A percentile compares a stretch with the other conserved stretches of the same genome.
Evolutionary conservation across 2,797 vertebrate genomes (phyloP).

Genomic region (Lacerta viridis): DNA sequence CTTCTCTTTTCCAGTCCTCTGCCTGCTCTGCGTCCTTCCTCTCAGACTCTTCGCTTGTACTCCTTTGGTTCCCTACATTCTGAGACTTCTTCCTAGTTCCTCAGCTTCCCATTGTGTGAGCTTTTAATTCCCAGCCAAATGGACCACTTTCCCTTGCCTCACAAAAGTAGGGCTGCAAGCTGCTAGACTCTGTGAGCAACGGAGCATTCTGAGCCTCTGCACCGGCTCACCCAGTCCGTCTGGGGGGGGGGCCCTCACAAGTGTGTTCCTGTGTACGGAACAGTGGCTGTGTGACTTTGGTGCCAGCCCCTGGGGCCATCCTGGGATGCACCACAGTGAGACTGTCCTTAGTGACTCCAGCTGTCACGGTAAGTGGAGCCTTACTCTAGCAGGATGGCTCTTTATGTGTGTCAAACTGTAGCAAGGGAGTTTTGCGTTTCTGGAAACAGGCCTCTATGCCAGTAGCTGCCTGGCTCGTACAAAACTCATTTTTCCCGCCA

Average conservation of each 20-base stretch:
- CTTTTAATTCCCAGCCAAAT: not conserved
- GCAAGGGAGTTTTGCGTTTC: not conserved
- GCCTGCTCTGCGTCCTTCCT: not conserved
- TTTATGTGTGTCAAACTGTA: constrained; percentile 6
- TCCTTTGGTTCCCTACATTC: not conserved
- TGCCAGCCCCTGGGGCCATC: not conserved
- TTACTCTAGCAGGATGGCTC: not conserved
- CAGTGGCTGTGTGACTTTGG: not conserved
- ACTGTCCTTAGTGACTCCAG: not conserved
- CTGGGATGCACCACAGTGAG: not conserved
- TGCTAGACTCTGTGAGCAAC: not conserved
- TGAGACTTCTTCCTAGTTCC: not conserved
- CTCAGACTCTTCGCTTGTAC: not conserved
- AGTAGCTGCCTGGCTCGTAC: not conserved
- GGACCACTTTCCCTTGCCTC: not conserved
- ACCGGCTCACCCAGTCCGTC: not conserved
- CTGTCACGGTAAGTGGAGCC: not conserved
- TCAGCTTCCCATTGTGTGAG: not conserved
- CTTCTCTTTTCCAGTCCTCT: too few species aligned
- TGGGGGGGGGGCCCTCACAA: not conserved
- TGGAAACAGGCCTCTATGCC: not conserved
- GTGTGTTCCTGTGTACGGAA: too few species aligned
- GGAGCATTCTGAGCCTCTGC: not conserved
- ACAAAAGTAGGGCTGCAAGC: not conserved
- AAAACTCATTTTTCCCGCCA: not conserved